Conservation (phyloP, 2,888 invertebrate species). For the Melangyna quadrimaculata region DNA sequence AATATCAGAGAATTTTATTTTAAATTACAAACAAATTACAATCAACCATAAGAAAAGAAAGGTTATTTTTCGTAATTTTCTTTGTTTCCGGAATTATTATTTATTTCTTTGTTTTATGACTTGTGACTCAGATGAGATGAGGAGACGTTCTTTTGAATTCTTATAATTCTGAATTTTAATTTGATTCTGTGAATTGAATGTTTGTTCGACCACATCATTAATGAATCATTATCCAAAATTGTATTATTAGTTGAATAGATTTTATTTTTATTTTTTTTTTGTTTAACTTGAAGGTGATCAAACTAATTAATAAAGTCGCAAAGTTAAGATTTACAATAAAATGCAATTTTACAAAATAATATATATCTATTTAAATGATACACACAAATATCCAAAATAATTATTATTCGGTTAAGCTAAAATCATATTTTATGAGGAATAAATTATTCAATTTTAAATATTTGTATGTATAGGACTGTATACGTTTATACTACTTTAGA, state of each 20-base stretch:
- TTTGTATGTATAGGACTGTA: too few relatives aligned
- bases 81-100: not conserved
- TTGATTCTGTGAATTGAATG: not conserved
- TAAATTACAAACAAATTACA: not conserved
- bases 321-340: not conserved
- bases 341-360: not conserved
- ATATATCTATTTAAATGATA: too few relatives aligned
- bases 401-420: too few relatives aligned
- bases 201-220: not conserved
- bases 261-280: not conserved
- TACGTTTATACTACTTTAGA: too few relatives aligned
- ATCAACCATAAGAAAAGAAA: not conserved
- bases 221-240: constrained; percentile 12
- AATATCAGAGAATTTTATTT: not conserved
- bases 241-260: not conserved
- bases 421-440: too few relatives aligned
- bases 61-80: not conserved
- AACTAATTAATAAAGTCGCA: not conserved
- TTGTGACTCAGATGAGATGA: not conserved
- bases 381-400: too few relatives aligned
- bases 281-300: not conserved
- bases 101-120: not conserved
- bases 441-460: too few relatives aligned
- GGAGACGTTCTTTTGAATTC: not conserved
- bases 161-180: not conserved